phyloP scores from a whole-genome alignment of 1,140 invertebrate genomes.

The Mesaphorura yosii region DNA sequence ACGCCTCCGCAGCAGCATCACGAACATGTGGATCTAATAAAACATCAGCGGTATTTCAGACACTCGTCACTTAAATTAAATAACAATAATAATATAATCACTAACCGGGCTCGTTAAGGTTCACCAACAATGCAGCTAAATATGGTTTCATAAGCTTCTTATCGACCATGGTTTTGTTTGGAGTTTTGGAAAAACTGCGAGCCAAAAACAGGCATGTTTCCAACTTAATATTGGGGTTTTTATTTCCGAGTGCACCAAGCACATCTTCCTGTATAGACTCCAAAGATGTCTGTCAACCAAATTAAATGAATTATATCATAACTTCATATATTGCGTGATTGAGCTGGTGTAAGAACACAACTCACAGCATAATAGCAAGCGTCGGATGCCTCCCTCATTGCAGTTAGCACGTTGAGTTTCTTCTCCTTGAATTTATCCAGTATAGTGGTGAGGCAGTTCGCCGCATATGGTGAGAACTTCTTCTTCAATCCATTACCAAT shows the following conservation, averaged over 20 bases:
- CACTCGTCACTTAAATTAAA: neutral
- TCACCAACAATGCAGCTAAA: slow-evolving; percentile 66
- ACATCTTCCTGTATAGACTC: slow-evolving; percentile 80
- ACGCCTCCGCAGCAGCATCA: slow-evolving; percentile 72
- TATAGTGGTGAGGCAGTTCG: slow-evolving; percentile 62
- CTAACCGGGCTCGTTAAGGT: slow-evolving; percentile 67
- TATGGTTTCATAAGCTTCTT: slow-evolving; percentile 87
- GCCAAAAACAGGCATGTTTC: slow-evolving; percentile 83
- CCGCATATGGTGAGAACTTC: slow-evolving; percentile 72
- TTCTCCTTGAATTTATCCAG: slow-evolving; percentile 98
- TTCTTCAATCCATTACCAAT: slow-evolving; percentile 78
- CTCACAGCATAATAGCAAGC: slow-evolving; percentile 68
- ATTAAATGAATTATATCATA: slow-evolving; percentile 1
- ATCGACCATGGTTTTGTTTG: slow-evolving; percentile 54
- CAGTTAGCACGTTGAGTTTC: slow-evolving; percentile 76
- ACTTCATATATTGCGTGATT: slow-evolving; percentile 5
- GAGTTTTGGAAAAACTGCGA: slow-evolving; percentile 64
- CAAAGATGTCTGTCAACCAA: slow-evolving; percentile 54
- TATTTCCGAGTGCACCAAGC: slow-evolving; percentile 73
- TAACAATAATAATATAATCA: neutral
- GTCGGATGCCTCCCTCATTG: slow-evolving; percentile 82
- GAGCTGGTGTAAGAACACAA: slow-evolving; percentile 24
- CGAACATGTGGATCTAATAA: slow-evolving; percentile 63
- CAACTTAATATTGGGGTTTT: slow-evolving; percentile 87
- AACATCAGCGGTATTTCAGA: slow-evolving; percentile 8